Percentiles rank a stretch among this genome's conserved stretches.
Conservation (phyloP, 2,113 vertebrate species). For the Psophia crepitans region DNA sequence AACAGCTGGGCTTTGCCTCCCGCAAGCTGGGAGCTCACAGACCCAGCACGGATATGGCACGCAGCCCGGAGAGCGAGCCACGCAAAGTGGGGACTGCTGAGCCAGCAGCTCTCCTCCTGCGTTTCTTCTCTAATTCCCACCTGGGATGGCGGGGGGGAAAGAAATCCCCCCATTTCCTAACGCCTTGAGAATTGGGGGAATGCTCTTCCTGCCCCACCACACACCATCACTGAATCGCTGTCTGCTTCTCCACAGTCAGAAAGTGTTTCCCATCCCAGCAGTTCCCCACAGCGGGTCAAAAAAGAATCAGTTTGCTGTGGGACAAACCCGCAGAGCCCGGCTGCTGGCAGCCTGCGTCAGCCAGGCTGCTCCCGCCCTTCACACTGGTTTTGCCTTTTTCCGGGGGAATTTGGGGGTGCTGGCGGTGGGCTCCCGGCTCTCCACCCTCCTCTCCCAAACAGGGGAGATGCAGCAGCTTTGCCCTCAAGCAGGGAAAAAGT, state of each 20-base stretch:
- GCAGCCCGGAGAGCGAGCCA: background rate
- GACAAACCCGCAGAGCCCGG: rapidly evolving
- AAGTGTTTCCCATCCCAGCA: background rate
- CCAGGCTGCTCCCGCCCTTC: background rate
- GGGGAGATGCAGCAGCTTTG: background rate
- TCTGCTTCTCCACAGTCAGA: rapidly evolving
- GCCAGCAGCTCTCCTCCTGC: background rate
- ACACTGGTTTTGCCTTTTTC: background rate
- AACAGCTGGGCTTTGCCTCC: background rate
- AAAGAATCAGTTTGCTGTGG: background rate
- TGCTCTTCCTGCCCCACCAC: rapidly evolving
- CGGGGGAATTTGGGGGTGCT: background rate
- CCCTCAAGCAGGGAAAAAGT: background rate
- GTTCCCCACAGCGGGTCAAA: rapidly evolving
- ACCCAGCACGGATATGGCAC: background rate
- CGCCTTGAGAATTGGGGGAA: rapidly evolving
- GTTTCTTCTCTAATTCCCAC: background rate
- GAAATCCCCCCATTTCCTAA: background rate
- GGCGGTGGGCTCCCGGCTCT: background rate
- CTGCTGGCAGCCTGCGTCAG: background rate
- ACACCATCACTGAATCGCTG: rapidly evolving
- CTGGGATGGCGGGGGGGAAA: background rate
- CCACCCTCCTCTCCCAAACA: background rate
- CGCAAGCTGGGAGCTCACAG: background rate
- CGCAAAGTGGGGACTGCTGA: rapidly evolving